These are phyloP conservation scores for Epinotia nisella DNA, from an alignment of 2,888 invertebrate species.

Conservation along the genomic window DNA sequence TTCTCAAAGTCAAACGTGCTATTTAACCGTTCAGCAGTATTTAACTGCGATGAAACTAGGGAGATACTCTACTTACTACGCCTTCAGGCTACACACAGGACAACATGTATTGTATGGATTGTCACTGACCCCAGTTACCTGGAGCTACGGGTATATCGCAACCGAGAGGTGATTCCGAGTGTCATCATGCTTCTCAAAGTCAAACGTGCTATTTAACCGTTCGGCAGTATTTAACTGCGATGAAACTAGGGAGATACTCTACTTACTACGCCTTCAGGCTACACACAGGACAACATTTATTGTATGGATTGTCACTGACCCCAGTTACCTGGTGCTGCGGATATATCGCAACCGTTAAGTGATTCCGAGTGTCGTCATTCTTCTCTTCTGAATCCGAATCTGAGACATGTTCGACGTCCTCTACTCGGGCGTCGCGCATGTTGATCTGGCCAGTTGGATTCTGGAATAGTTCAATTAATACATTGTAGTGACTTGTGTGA, in stretches of 20 bases:
- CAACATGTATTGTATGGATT: background rate
- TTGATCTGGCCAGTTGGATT: conserved; percentile 97
- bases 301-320: conserved; percentile 58
- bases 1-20: no score
- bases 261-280: background rate
- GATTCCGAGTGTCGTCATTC: conserved; percentile 88
- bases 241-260: background rate
- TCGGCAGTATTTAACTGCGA: background rate
- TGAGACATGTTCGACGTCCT: conserved; percentile 97
- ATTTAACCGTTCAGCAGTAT: no score
- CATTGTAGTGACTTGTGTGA: background rate
- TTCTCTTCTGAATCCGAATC: conserved; percentile 96
- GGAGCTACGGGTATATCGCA: conserved; percentile 96
- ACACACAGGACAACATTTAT: background rate
- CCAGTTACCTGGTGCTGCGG: conserved; percentile 91
- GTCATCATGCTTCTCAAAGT: conserved; percentile 89
- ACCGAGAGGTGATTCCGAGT: conserved; percentile 91
- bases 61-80: background rate
- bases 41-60: no score
- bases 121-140: conserved; percentile 77
- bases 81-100: background rate
- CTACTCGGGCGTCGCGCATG: conserved; percentile 97
- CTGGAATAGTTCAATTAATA: conserved; percentile 72
- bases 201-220: background rate
- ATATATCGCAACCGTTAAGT: conserved; percentile 96